phyloP scores from a whole-genome alignment of 2,888 invertebrate genomes.

The Autographa pulchrina region DNA sequence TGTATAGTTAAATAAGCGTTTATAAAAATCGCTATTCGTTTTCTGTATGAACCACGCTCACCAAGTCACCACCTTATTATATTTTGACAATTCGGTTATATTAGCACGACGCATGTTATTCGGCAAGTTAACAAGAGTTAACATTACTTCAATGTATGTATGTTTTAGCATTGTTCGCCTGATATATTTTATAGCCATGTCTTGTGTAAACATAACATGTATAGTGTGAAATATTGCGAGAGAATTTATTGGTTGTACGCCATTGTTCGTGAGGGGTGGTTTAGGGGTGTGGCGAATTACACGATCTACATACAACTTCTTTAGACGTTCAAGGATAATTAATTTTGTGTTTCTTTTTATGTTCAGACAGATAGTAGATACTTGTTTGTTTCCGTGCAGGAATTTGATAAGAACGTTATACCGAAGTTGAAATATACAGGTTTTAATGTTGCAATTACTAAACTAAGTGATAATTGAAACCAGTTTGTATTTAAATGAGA shows the following conservation, averaged over 20 bases:
- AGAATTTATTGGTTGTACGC: slow-evolving; percentile 84
- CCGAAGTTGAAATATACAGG: neutral
- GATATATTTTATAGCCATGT: slow-evolving; percentile 86
- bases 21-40: slow-evolving; percentile 62
- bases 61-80: slow-evolving; percentile 68
- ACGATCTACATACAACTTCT: slow-evolving; percentile 41
- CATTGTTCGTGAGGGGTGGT: slow-evolving; percentile 80
- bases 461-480: neutral
- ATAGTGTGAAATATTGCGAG: slow-evolving; percentile 87
- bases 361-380: neutral
- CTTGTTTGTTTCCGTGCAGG: neutral
- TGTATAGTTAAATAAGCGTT: neutral
- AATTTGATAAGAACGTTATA: neutral
- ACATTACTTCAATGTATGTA: slow-evolving; percentile 74
- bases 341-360: slow-evolving; percentile 18
- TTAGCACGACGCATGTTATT: slow-evolving; percentile 78
- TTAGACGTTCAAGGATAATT: slow-evolving; percentile 54
- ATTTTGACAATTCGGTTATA: slow-evolving; percentile 86
- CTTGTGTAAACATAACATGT: slow-evolving; percentile 87
- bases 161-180: slow-evolving; percentile 85
- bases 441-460: neutral
- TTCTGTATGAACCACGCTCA: slow-evolving; percentile 60
- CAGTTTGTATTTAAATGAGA: slow-evolving; percentile 1
- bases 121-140: slow-evolving; percentile 78
- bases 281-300: slow-evolving; percentile 63